Conservation (phyloP, 1,140 invertebrate genomes). For the Aricia agestis region DNA sequence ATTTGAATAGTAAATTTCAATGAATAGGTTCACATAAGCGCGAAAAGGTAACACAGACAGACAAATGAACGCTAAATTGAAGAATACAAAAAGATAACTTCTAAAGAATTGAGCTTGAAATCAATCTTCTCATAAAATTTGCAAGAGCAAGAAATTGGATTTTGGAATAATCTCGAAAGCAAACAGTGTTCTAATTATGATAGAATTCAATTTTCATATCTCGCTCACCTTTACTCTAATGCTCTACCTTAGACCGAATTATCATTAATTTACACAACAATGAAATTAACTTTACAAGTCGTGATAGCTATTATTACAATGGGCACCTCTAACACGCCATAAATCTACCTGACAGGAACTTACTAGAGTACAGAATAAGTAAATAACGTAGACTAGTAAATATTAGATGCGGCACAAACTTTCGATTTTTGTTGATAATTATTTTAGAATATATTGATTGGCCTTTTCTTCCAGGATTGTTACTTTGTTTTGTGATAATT, state of each 20-base stretch:
- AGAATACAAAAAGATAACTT: too few species aligned
- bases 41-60: too few species aligned
- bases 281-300: constrained; percentile 19
- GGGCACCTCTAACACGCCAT: constrained; percentile 29
- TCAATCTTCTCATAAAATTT: too few species aligned
- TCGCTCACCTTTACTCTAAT: constrained; percentile 7
- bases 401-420: constrained; percentile 20
- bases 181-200: background rate
- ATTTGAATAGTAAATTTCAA: too few species aligned
- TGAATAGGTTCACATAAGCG: too few species aligned
- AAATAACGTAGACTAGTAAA: constrained; percentile 12
- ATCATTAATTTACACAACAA: constrained; percentile 16
- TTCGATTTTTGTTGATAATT: too few species aligned
- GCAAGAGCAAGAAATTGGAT: too few species aligned
- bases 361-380: background rate
- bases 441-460: too few species aligned
- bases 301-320: constrained; percentile 30
- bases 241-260: constrained; percentile 2
- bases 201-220: background rate
- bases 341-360: constrained; percentile 35
- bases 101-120: too few species aligned
- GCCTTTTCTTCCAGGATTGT: too few species aligned
- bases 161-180: background rate
- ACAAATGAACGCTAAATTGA: too few species aligned
- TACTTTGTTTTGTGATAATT: too few species aligned